Evolutionary conservation across 2,797 vertebrate species (phyloP).

Genomic region (Phrynocephalus vlangalii): DNA sequence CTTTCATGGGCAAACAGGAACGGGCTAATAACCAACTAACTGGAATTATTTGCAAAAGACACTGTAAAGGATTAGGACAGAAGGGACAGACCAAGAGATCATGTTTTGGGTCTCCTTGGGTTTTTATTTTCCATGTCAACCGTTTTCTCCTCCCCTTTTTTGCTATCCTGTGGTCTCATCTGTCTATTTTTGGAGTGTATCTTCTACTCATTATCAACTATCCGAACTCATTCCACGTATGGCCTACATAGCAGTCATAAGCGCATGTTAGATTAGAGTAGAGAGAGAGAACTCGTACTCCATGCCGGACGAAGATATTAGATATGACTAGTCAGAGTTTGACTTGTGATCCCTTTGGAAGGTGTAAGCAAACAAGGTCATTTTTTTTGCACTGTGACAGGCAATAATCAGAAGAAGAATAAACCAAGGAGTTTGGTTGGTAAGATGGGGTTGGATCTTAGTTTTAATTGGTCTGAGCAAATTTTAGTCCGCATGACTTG

Average conservation of each 20-base stretch:
- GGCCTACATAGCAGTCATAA: background rate
- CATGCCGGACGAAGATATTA: slow-evolving; percentile 54
- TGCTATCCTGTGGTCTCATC: slow-evolving; percentile 66
- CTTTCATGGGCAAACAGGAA: slow-evolving; percentile 60
- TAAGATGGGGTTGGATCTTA: background rate
- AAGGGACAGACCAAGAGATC: slow-evolving; percentile 50
- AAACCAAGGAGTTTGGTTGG: background rate
- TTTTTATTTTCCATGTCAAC: background rate
- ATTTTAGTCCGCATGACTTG: background rate
- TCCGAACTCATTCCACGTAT: slow-evolving; percentile 32
- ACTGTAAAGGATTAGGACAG: slow-evolving; percentile 52
- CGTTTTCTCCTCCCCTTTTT: slow-evolving; percentile 47
- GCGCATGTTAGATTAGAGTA: slow-evolving; percentile 54
- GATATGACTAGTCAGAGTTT: slow-evolving; percentile 27
- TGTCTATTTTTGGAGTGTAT: slow-evolving; percentile 66
- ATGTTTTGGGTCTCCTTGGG: slow-evolving; percentile 59
- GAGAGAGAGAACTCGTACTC: slow-evolving; percentile 54
- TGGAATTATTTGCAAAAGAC: slow-evolving; percentile 60
- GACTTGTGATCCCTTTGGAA: background rate
- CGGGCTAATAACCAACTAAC: slow-evolving; percentile 61
- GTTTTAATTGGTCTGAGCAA: background rate
- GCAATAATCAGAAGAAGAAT: background rate
- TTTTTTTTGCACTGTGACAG: background rate
- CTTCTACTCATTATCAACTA: slow-evolving; percentile 67
- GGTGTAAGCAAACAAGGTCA: background rate